These are phyloP conservation scores for Astropecten irregularis DNA, from an alignment of 53 echinoderm and acorn worm species.

Conservation along the genomic window DNA sequence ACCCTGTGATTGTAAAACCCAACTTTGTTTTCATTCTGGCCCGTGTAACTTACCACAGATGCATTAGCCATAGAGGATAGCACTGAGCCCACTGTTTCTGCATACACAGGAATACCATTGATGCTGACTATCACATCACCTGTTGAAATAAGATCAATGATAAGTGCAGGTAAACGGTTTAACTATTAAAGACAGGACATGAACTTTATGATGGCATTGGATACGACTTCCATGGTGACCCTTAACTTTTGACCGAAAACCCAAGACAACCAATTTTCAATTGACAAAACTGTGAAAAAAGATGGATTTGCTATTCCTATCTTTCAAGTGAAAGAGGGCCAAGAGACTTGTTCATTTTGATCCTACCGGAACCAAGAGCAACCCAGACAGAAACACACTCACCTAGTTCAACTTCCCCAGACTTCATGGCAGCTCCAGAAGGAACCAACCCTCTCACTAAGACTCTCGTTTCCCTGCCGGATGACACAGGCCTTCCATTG, in stretches of 20 bases:
- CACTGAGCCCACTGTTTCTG: slow-evolving; percentile 71
- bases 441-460: slow-evolving; percentile 80
- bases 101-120: slow-evolving; percentile 79
- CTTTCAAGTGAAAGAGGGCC: no score
- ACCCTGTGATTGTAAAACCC: no score
- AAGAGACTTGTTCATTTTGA: no score
- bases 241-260: no score
- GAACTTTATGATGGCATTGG: background rate
- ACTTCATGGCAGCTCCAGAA: slow-evolving; percentile 83
- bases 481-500: slow-evolving; percentile 49
- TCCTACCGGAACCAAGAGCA: no score
- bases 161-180: background rate
- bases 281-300: no score
- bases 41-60: slow-evolving; percentile 70
- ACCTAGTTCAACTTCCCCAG: slow-evolving; percentile 92
- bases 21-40: no score
- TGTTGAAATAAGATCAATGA: slow-evolving; percentile 20
- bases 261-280: no score
- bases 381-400: no score
- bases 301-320: no score
- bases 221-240: no score
- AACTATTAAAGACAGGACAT: background rate
- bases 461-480: slow-evolving; percentile 63
- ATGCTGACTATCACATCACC: slow-evolving; percentile 83
- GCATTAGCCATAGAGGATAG: slow-evolving; percentile 69